phyloP scores from a whole-genome alignment of 2,797 vertebrate genomes.

The Sebastolobus altivelis region DNA sequence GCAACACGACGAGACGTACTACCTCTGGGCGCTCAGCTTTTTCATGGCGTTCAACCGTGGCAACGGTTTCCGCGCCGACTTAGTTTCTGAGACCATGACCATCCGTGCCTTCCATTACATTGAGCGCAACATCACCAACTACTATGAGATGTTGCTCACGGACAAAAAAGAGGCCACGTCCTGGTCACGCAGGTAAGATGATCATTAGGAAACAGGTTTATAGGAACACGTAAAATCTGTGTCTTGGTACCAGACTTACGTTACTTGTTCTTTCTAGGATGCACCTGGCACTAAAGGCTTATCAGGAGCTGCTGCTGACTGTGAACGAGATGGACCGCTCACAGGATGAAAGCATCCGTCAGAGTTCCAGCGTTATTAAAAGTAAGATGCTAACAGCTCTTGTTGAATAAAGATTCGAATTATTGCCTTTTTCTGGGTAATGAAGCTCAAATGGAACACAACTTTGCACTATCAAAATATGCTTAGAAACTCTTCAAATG shows the following conservation, averaged over 20 bases:
- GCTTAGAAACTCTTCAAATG: no score
- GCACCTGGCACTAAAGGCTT: conserved; percentile 95
- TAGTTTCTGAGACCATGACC: conserved; percentile 95
- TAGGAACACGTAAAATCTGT: background rate
- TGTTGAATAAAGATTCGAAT: background rate
- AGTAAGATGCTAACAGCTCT: conserved; percentile 81
- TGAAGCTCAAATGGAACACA: background rate
- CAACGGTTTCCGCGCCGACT: conserved; percentile 89
- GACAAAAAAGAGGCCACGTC: conserved; percentile 93
- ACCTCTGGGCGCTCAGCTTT: conserved; percentile 95
- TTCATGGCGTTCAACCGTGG: conserved; percentile 98
- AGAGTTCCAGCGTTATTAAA: conserved; percentile 94
- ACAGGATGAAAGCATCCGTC: conserved; percentile 87
- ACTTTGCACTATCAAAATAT: background rate
- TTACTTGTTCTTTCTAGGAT: conserved; percentile 83
- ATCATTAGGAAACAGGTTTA: background rate
- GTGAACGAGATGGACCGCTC: conserved; percentile 94
- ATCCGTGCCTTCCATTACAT: conserved; percentile 95
- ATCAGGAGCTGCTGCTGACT: conserved; percentile 94
- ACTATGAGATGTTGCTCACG: conserved; percentile 96
- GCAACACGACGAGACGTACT: conserved; percentile 96
- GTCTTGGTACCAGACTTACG: background rate
- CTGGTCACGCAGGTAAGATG: conserved; percentile 91
- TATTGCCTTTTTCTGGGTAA: background rate
- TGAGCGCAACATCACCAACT: conserved; percentile 94